Evolutionary conservation across 2,888 invertebrate genomes (phyloP), one percentile per base, ranked within the genome.

Genomic region (Drosophila affinis): DNA sequence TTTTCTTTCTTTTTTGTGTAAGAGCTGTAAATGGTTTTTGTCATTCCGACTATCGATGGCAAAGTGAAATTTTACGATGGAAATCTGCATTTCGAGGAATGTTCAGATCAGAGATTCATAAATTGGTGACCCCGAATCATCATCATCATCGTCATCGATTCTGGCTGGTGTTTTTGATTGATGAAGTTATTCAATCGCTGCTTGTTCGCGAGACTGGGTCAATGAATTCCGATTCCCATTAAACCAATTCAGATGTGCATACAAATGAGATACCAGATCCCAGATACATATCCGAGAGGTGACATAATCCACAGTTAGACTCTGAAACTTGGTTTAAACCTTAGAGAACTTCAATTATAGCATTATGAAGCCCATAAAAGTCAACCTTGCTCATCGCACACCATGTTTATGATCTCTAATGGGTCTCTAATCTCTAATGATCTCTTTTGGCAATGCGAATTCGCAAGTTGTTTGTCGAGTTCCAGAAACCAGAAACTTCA

Each of bases 61-160:
- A 81, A 81, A 86, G 80, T 79, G 78, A 86, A 76, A 75, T 79
- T 79, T 79, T 76, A 64, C 62, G 61, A 51, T 53, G 58, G 17
- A 34, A 63, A 61, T 34, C 18, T 10, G 48, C 24, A 54, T 47
- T 29, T 29, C 9, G 29, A 29, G 29, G 29, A 27, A 27, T 7
- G 9, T 9, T 56, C 67, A 34, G 4, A 7, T 51, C 67, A 34
- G 7, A 7, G 44, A 55, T 34, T 64, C 46, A 24, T 24, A 24
- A 65, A 55, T 49, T 54, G 65, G 39, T 67, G 67, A 67, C 67
- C 67, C 68, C 68, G 67, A 56, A 49, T 14, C 32, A 32, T 18
- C 68, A 67, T 67, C 49, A 65, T 18, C 55, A 56, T 48, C 48
- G 9, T 27, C 54, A 18, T 3, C 18, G 57, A 72, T 69, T 68